Evolutionary conservation across 1,140 invertebrate species (phyloP).

Genomic region (Cheumatopsyche charites): DNA sequence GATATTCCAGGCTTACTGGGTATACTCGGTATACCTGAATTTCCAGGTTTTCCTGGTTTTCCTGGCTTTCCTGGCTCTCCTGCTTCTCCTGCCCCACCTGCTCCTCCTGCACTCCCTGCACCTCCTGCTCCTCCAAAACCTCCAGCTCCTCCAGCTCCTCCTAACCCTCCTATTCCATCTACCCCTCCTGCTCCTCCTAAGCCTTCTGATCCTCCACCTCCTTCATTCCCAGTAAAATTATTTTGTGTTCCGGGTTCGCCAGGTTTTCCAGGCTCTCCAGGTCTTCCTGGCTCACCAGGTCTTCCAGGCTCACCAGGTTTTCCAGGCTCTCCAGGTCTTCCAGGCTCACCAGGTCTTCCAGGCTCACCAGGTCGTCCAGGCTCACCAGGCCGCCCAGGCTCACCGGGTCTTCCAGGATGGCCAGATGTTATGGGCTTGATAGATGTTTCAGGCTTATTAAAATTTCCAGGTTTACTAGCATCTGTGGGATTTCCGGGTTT

Average conservation of each 20-base stretch:
- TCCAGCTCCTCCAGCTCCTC: slow-evolving; percentile 34
- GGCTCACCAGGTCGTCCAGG: slow-evolving; percentile 46
- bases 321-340: slow-evolving; percentile 3
- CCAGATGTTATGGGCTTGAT: not conserved
- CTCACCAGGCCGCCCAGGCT: slow-evolving; percentile 36
- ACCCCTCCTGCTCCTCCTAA: slow-evolving; percentile 3
- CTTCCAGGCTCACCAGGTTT: slow-evolving; percentile 10
- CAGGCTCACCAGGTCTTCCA: slow-evolving; percentile 47
- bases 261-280: slow-evolving; percentile 23
- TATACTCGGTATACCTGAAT: slow-evolving; percentile 34
- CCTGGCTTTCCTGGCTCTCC: not conserved
- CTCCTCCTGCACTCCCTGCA: slow-evolving; percentile 14
- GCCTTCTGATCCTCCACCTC: slow-evolving; percentile 5
- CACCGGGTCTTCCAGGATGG: slow-evolving; percentile 41
- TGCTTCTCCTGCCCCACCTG: slow-evolving; percentile 2
- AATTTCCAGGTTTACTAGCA: slow-evolving; percentile 15
- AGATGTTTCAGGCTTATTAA: slow-evolving; percentile 39
- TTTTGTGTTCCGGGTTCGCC: not conserved
- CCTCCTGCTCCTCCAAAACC: slow-evolving; percentile 33
- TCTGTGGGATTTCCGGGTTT: slow-evolving; percentile 41
- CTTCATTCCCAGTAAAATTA: too few species aligned
- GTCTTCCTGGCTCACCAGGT: slow-evolving; percentile 19
- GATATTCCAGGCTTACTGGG: slow-evolving; percentile 49
- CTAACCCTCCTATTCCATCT: slow-evolving; percentile 45
- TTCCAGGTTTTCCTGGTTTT: slow-evolving; percentile 37